Percentiles rank a stretch among this genome's conserved stretches.
phyloP scores from a whole-genome alignment of 1,140 invertebrate genomes.

The Akabosia matsudoensis region DNA sequence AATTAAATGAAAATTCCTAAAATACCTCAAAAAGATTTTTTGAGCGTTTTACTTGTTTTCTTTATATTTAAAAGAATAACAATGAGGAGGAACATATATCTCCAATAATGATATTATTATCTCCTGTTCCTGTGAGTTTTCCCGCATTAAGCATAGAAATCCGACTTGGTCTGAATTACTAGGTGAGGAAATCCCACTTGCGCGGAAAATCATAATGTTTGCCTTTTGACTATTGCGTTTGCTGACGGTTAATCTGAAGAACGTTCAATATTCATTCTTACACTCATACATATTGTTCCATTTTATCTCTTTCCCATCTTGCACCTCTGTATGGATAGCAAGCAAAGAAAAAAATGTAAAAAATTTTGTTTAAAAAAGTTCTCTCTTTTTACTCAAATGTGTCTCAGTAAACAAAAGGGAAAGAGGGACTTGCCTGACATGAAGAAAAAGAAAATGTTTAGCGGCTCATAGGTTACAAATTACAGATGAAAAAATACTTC shows the following conservation, averaged over 20 bases:
- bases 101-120: no score
- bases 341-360: constrained; percentile 10
- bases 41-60: background rate
- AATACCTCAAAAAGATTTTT: constrained; percentile 16
- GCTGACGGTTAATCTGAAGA: background rate
- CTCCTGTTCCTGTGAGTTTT: no score
- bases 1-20: constrained; percentile 22
- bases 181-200: background rate
- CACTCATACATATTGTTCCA: constrained; percentile 20
- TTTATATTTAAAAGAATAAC: background rate
- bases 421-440: no score
- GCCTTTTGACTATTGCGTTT: background rate
- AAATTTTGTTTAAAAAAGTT: background rate
- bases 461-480: constrained; percentile 43
- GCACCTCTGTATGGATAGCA: background rate
- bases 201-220: constrained; percentile 1
- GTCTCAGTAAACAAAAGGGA: constrained; percentile 15
- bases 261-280: background rate
- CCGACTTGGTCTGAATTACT: background rate
- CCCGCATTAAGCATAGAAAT: no score
- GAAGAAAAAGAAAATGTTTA: constrained; percentile 11
- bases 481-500: constrained; percentile 38
- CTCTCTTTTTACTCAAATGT: background rate
- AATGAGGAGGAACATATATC: background rate
- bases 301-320: background rate